These are phyloP conservation scores for Serranus cabrilla DNA, from an alignment of 2,797 vertebrate genomes.

Conservation along the genomic window DNA sequence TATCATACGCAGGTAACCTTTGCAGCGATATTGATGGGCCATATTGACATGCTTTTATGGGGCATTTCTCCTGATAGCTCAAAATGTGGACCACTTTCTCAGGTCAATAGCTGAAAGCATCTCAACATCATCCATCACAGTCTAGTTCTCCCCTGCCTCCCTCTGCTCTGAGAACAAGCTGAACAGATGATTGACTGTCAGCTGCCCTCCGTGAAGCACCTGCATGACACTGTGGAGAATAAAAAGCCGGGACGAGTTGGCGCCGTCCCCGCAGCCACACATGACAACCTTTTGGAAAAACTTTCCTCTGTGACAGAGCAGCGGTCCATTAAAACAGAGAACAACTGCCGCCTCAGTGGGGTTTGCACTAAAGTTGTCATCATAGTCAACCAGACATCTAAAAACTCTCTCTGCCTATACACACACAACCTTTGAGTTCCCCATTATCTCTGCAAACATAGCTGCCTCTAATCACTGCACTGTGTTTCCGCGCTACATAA, in stretches of 20 bases:
- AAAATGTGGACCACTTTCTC: conserved; percentile 52
- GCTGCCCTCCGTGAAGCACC: conserved; percentile 61
- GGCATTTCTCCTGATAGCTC: conserved; percentile 66
- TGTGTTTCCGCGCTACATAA: background rate
- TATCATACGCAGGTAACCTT: conserved; percentile 51
- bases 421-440: background rate
- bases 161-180: conserved; percentile 41
- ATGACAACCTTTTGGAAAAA: conserved; percentile 49
- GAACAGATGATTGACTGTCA: conserved; percentile 76
- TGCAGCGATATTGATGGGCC: conserved; percentile 43
- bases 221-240: conserved; percentile 42
- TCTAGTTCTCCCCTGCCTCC: conserved; percentile 58
- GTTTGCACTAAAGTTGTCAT: conserved; percentile 49
- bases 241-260: conserved; percentile 50
- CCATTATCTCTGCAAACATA: conserved; percentile 23
- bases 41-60: conserved; percentile 63
- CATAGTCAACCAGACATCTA: conserved; percentile 39
- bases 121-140: conserved; percentile 72
- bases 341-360: conserved; percentile 40
- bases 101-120: conserved; percentile 73
- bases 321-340: conserved; percentile 57
- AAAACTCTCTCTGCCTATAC: conserved; percentile 24
- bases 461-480: conserved; percentile 35
- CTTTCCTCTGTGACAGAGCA: conserved; percentile 39
- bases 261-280: conserved; percentile 35